Base-by-base conservation (phyloP, 2,888 invertebrate species). In the Formica aserva region DNA sequence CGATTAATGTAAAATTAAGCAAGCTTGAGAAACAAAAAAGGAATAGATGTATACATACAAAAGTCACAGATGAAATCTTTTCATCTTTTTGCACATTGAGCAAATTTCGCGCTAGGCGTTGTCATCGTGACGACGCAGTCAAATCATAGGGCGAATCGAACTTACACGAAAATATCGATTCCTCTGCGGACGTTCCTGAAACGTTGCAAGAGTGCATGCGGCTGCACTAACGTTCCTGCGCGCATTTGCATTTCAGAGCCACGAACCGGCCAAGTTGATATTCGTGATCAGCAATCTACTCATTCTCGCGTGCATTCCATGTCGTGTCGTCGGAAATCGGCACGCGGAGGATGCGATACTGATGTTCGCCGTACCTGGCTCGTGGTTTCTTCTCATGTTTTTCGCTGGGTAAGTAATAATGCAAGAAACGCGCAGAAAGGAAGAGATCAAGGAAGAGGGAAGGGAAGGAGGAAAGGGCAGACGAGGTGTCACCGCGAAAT, bases 381-480 rank as follows among this genome's bases (percentile, higher is more conserved):
- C 98, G 52, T 99, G 99, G 99, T 98, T 99, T 94, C 97, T 99
- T 63, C 96, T 99, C 32, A 98, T 99, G 97, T 99, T 99, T 95
- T 99, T 99, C 95, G 99, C 99, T 60, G 99, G 99, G 99, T 99
- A 95, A 95, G 94, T 84, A 29, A 80, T 69, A 63, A 52, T 38
- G 63, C 48, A 48, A 57, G 52, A 74, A 62, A 52, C 35, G 11
- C 11, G 48, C n/a, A 32, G 35, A 35, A 32, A 52, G n/a, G 32
- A 15, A 32, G 2, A 13, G 45, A 32, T 1, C 13, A 9, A n/a
- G 13, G 22, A 15, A 9, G 26, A 6, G 38, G 6, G 60, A 6
- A 13, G 32, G 11, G 0, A 11, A 26, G 2, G 35, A n/a, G 18
- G 15, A 18, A 15, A 9, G 4, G 22, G n/a, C 26, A 26, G 60